A percentile compares a stretch with the other conserved stretches of the same genome.
These are phyloP conservation scores for Pteronura brasiliensis DNA, from an alignment of 2,113 vertebrate species.

Conservation along the genomic window DNA sequence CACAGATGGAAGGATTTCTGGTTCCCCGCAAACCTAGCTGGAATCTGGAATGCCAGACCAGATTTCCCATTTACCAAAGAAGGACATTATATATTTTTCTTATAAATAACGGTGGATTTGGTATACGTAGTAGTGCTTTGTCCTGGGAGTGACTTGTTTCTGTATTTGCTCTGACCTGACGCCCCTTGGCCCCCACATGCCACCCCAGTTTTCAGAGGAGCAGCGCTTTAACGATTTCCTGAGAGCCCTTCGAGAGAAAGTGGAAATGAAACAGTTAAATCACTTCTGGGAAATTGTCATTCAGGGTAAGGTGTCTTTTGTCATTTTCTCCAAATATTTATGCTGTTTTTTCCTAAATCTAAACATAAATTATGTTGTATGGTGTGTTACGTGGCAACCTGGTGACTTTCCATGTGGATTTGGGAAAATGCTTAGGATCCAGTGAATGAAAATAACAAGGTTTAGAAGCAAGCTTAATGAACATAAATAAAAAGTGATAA, in stretches of 20 bases:
- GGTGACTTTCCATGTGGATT: not conserved
- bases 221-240: slow-evolving; percentile 92
- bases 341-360: not conserved
- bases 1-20: not conserved
- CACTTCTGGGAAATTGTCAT: slow-evolving; percentile 95
- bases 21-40: not conserved
- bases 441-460: not conserved
- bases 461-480: not conserved
- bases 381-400: not conserved
- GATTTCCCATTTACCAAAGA: not conserved
- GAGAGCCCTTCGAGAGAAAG: slow-evolving; percentile 88
- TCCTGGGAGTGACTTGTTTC: not conserved
- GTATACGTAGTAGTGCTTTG: not conserved
- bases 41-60: not conserved
- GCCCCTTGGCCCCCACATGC: not conserved
- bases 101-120: slow-evolving; percentile 30
- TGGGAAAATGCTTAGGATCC: not conserved
- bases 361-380: slow-evolving; percentile 12
- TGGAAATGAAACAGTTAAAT: slow-evolving; percentile 86
- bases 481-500: not conserved
- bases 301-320: slow-evolving; percentile 84
- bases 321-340: not conserved
- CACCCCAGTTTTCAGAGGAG: slow-evolving; percentile 82
- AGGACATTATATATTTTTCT: not conserved
- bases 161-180: slow-evolving; percentile 22